These are phyloP conservation scores for Palythoa caribaeorum DNA, from an alignment of 92 coral and sea anemone genomes.

Conservation along the genomic window DNA sequence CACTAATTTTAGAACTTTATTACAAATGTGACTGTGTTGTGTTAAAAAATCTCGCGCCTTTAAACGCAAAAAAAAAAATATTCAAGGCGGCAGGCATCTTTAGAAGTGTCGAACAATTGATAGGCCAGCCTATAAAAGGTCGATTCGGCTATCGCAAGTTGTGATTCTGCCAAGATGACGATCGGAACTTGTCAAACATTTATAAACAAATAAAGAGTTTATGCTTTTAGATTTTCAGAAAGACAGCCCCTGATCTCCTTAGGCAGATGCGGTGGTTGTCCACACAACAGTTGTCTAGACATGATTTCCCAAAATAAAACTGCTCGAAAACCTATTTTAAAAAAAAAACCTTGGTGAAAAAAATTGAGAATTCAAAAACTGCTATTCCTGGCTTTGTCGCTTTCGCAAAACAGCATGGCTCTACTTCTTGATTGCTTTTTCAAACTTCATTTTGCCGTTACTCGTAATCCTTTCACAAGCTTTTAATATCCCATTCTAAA, in stretches of 20 bases:
- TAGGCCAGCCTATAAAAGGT: conserved; percentile 41
- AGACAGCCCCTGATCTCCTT: conserved; percentile 7
- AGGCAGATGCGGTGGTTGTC: conserved; percentile 17
- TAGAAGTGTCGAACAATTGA: conserved; percentile 39
- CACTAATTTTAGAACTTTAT: neutral
- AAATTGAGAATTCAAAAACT: neutral
- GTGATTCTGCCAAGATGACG: conserved; percentile 36
- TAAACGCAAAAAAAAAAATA: neutral
- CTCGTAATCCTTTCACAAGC: neutral
- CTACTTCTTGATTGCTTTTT: neutral
- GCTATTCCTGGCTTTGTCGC: neutral
- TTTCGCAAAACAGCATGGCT: neutral
- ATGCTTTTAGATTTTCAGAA: neutral
- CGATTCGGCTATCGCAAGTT: conserved; percentile 45
- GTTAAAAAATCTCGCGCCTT: neutral
- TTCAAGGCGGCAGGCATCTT: conserved; percentile 12
- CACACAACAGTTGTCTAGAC: conserved; percentile 10
- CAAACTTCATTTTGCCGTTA: neutral
- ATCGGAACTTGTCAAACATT: conserved; percentile 37
- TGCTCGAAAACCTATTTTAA: neutral
- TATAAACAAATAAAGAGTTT: conserved; percentile 40
- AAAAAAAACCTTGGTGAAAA: neutral
- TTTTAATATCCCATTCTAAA: neutral
- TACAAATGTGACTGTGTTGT: neutral
- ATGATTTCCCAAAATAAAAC: neutral